phyloP scores from a whole-genome alignment of 2,797 vertebrate genomes.

The Aphelocoma californica region DNA sequence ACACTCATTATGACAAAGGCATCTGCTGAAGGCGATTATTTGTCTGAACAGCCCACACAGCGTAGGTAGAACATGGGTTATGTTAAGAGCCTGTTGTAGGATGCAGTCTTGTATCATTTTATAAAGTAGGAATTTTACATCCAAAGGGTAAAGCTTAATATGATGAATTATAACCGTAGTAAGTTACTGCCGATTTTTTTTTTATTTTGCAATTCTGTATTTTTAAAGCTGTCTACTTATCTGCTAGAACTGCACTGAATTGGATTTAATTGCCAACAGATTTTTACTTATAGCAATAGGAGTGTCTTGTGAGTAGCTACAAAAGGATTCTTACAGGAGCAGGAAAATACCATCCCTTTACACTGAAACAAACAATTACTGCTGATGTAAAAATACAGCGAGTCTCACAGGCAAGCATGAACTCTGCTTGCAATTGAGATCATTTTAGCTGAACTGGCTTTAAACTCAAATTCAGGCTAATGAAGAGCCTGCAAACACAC shows the following conservation, averaged over 20 bases:
- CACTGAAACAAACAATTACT: conserved; percentile 40
- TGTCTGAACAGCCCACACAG: conserved; percentile 61
- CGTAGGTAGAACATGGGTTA: conserved; percentile 65
- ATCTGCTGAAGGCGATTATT: conserved; percentile 67
- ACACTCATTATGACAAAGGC: conserved; percentile 65
- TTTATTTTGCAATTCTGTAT: not conserved
- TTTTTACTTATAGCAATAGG: conserved; percentile 33
- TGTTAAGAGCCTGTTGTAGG: conserved; percentile 64
- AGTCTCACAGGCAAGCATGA: conserved; percentile 9
- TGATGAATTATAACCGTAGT: not conserved
- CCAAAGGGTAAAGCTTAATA: conserved; percentile 16
- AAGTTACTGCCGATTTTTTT: not conserved
- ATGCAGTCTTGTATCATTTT: conserved; percentile 46
- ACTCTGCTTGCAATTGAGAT: not conserved
- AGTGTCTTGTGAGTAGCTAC: conserved; percentile 33
- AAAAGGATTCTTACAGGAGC: conserved; percentile 27
- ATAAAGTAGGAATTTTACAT: conserved; percentile 27
- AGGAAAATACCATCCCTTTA: conserved; percentile 5
- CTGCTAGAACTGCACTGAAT: not conserved
- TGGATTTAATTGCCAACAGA: conserved; percentile 51
- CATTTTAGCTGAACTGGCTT: conserved; percentile 33
- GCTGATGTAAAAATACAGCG: not conserved
- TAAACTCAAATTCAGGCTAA: conserved; percentile 21
- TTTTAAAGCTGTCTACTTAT: not conserved
- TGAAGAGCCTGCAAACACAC: conserved; percentile 6